phyloP scores from a whole-genome alignment of 2,797 vertebrate genomes.

The Danio albolineatus region DNA sequence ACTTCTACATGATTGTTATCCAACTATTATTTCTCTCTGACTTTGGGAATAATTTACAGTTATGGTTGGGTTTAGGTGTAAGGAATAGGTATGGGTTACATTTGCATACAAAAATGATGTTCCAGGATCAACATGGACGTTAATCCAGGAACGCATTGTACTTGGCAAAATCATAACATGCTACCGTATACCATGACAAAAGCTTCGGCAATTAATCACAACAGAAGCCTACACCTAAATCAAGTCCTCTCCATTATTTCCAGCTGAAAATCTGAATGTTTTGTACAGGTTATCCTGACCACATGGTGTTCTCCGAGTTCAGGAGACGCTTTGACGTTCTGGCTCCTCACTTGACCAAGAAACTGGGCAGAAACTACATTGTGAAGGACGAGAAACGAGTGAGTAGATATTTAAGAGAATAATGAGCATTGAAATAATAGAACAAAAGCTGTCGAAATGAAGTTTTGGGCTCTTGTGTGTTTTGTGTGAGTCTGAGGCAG shows the following conservation, averaged over 20 bases:
- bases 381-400: slow-evolving; percentile 96
- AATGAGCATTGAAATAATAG: slow-evolving; percentile 51
- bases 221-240: neutral
- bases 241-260: neutral
- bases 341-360: slow-evolving; percentile 96
- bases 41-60: no score
- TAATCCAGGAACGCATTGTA: no score
- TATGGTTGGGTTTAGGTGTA: no score
- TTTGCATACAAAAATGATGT: no score
- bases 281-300: slow-evolving; percentile 91
- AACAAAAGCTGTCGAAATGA: slow-evolving; percentile 17
- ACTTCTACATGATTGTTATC: no score
- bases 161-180: no score
- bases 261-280: neutral
- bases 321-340: slow-evolving; percentile 93
- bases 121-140: no score
- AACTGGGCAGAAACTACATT: slow-evolving; percentile 95
- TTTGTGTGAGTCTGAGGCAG: slow-evolving; percentile 66
- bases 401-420: slow-evolving; percentile 61
- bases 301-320: slow-evolving; percentile 98
- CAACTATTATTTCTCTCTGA: no score
- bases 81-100: no score
- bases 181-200: no score
- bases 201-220: no score
- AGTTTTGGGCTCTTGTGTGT: slow-evolving; percentile 24